Percentiles rank a stretch among this genome's conserved stretches.
Evolutionary conservation across 2,797 vertebrate genomes (phyloP).

Genomic region (Pitangus sulphuratus): DNA sequence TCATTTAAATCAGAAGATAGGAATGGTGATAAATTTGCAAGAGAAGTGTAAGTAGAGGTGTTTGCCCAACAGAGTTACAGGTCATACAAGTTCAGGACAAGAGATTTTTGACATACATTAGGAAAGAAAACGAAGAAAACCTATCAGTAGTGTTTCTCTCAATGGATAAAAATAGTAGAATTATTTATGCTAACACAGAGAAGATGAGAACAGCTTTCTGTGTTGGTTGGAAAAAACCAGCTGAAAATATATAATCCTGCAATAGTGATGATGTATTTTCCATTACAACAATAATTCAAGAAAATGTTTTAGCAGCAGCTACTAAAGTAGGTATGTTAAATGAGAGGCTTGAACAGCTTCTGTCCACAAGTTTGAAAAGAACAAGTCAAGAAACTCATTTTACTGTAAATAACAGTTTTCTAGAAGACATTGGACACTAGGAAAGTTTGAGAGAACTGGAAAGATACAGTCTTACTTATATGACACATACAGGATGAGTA

Average conservation of each 20-base stretch:
- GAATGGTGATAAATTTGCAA: not conserved
- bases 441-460: constrained; percentile 3
- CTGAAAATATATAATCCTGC: not conserved
- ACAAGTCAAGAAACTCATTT: not conserved
- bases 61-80: not conserved
- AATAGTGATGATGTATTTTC: constrained; percentile 36
- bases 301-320: constrained; percentile 36
- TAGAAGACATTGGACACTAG: not conserved
- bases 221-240: not conserved
- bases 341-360: constrained; percentile 18
- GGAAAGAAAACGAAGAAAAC: not conserved
- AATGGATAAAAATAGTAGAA: not conserved
- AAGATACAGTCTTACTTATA: not conserved
- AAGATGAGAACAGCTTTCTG: not conserved
- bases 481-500: not conserved
- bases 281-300: constrained; percentile 40
- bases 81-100: not conserved
- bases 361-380: constrained; percentile 14
- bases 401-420: constrained; percentile 31
- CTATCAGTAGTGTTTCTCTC: not conserved
- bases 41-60: not conserved
- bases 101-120: not conserved
- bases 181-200: not conserved
- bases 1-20: constrained; percentile 40
- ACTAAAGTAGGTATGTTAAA: constrained; percentile 25